Evolutionary conservation across 2,797 vertebrate genomes (phyloP).

Genomic region (Triplophysa bombifrons): DNA sequence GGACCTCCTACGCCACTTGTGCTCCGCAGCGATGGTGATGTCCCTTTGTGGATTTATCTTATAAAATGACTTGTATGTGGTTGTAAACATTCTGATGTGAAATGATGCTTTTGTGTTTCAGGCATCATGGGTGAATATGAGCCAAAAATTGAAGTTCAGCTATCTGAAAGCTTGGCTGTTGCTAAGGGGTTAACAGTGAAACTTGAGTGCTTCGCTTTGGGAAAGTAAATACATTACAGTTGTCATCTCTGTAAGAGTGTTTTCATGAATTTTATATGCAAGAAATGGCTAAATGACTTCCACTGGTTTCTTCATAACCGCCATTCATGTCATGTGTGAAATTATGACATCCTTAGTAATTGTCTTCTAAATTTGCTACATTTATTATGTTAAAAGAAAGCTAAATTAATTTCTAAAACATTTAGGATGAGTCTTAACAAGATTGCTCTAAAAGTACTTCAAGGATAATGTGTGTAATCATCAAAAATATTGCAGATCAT

Average conservation of each 20-base stretch:
- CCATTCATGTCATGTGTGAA: background rate
- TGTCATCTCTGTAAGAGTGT: background rate
- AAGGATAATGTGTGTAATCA: too few relatives aligned
- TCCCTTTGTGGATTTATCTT: background rate
- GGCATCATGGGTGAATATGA: constrained; percentile 98
- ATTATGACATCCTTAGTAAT: background rate
- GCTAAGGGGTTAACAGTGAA: constrained; percentile 88
- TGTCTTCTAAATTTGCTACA: background rate
- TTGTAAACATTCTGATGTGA: background rate
- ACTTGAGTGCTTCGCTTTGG: constrained; percentile 94
- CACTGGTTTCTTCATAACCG: background rate
- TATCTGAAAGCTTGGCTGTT: constrained; percentile 86
- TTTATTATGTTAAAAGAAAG: background rate
- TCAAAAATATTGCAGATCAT: too few relatives aligned
- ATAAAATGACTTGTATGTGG: background rate
- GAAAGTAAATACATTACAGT: constrained; percentile 85
- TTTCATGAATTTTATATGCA: constrained; percentile 1
- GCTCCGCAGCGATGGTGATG: constrained; percentile 87
- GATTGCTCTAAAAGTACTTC: too few relatives aligned
- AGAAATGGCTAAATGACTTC: background rate
- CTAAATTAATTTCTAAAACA: background rate
- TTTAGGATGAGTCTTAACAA: background rate
- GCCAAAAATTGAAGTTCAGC: constrained; percentile 97
- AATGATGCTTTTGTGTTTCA: constrained; percentile 60
- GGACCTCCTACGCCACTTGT: constrained; percentile 90